phyloP scores from a whole-genome alignment of 1,140 invertebrate species.

The Drosophila repletoides region DNA sequence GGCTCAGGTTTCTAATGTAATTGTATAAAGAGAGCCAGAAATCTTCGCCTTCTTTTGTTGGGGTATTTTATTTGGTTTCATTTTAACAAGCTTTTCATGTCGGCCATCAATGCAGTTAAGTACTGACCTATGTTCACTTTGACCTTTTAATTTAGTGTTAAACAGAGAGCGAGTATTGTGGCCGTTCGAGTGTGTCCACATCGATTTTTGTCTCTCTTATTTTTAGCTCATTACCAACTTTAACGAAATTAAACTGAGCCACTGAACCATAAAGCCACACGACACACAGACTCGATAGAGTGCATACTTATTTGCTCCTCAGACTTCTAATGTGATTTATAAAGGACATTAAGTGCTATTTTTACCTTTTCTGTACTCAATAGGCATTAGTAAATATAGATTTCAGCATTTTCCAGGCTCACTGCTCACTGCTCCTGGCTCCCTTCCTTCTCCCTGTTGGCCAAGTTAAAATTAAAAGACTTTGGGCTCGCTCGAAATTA shows the following conservation, averaged over 20 bases:
- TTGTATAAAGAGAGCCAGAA: constrained; percentile 50
- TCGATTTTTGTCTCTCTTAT: constrained; percentile 42
- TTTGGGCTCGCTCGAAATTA: too few relatives aligned
- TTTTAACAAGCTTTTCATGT: constrained; percentile 1
- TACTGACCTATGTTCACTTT: constrained; percentile 17
- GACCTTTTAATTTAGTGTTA: constrained; percentile 48
- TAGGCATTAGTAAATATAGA: too few relatives aligned
- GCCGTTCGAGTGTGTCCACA: constrained; percentile 18
- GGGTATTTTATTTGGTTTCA: constrained; percentile 28
- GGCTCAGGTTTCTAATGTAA: constrained; percentile 68
- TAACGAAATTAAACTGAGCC: constrained; percentile 54
- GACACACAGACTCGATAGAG: neutral
- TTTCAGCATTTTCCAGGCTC: too few relatives aligned
- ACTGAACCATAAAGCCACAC: constrained; percentile 49
- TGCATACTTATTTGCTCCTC: neutral
- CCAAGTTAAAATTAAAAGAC: too few relatives aligned
- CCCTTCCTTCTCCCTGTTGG: too few relatives aligned
- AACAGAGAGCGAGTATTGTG: constrained; percentile 3
- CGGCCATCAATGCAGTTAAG: neutral
- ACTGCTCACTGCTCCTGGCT: too few relatives aligned
- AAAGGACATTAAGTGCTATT: constrained; percentile 55
- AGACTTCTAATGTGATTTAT: constrained; percentile 3
- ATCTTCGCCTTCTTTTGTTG: constrained; percentile 20
- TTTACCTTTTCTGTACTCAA: too few relatives aligned
- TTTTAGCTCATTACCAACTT: constrained; percentile 55